These are phyloP conservation scores for Oxygymnocypris stewartii DNA, from an alignment of 2,113 vertebrate species.

Conservation along the genomic window DNA sequence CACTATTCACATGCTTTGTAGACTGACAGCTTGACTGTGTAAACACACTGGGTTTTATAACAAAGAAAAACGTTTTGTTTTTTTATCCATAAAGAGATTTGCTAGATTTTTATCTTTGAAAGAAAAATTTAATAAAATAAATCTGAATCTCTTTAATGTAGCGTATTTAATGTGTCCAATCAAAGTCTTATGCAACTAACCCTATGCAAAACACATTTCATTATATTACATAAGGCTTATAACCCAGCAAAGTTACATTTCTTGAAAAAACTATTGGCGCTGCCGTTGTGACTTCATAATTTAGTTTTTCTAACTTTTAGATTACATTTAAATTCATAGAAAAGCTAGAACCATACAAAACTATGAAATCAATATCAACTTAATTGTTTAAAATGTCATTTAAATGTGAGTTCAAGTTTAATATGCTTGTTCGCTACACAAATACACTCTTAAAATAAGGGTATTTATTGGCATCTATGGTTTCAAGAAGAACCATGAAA, in stretches of 20 bases:
- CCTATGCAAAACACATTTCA: background rate
- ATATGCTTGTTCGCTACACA: background rate
- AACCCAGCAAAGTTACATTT: background rate
- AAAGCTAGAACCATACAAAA: background rate
- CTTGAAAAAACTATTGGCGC: background rate
- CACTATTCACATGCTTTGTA: conserved; percentile 49
- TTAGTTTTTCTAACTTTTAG: background rate
- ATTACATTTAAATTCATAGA: background rate
- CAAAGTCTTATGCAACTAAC: background rate
- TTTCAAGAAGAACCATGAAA: background rate
- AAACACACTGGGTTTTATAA: background rate
- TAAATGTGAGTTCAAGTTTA: background rate
- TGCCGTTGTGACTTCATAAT: background rate
- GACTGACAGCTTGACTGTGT: conserved; percentile 54
- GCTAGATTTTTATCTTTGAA: background rate
- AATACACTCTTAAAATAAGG: background rate
- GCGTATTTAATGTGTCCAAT: background rate
- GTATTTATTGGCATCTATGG: background rate
- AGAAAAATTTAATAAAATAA: background rate
- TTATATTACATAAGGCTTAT: background rate
- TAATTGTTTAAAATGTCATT: background rate
- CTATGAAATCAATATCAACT: background rate
- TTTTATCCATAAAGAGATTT: background rate
- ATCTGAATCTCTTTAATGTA: background rate
- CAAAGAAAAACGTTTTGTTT: background rate